Evolutionary conservation across 2,888 invertebrate species (phyloP).

Genomic region (Polydrusus tereticollis): DNA sequence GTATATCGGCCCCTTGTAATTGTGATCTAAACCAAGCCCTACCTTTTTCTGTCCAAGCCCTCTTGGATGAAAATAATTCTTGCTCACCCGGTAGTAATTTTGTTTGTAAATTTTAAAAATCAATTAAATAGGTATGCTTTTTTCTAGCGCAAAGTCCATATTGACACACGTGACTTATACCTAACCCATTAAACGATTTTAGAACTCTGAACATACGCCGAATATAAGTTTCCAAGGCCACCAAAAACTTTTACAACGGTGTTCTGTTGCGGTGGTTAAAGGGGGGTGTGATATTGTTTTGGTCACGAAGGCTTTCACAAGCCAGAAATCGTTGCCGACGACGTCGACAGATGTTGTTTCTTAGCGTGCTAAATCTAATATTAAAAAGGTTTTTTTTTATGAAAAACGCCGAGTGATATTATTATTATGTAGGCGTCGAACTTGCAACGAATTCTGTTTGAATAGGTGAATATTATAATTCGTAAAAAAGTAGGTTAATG

Average conservation of each 20-base stretch:
- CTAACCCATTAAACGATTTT: too few species aligned
- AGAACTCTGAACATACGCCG: too few species aligned
- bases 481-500: background rate
- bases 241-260: background rate
- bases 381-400: constrained; percentile 1
- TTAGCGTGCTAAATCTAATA: constrained; percentile 7
- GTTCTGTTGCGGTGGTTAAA: constrained; percentile 1
- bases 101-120: too few species aligned
- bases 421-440: background rate
- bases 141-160: too few species aligned
- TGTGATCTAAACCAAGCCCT: too few species aligned
- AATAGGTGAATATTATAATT: constrained; percentile 1
- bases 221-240: too few species aligned
- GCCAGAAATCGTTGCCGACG: background rate
- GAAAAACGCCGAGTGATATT: background rate
- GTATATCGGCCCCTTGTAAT: too few species aligned
- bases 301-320: constrained; percentile 6
- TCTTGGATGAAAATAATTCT: too few species aligned
- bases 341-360: background rate
- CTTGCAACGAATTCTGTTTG: background rate
- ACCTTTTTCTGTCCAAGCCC: too few species aligned
- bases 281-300: constrained; percentile 24
- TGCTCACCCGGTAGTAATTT: too few species aligned
- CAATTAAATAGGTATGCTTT: too few species aligned
- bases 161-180: too few species aligned